Evolutionary conservation across 2,888 invertebrate species (phyloP), one percentile per base, ranked within the genome.

Genomic region (Torymus auratus): DNA sequence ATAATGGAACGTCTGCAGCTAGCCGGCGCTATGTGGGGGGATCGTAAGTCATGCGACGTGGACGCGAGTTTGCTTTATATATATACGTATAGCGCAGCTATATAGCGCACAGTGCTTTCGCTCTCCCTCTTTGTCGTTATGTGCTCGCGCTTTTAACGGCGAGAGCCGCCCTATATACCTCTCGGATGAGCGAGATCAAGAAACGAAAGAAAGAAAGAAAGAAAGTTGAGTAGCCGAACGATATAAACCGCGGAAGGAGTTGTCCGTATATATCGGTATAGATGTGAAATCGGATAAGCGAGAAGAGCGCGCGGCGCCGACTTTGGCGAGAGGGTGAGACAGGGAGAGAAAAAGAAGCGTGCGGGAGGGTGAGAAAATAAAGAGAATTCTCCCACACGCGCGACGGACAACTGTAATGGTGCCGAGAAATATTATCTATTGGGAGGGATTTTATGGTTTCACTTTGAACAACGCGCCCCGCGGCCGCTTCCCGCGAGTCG

Each of bases 1-100:
- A 84, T 83, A 83, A 83, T 82, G 82, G 83, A 82, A 80, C 77
- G 80, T 78, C 83, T 78, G 78, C 67, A 78, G 68, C 69, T 58
- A 56, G 79, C 76, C 70, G 60, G 7, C n/a, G 71, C 65, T 70
- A 56, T 75, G 61, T 75, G 75, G 82, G 58, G 82, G 58, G 82
- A 78, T 76, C 82, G 82, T 80, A 80, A 82, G 80, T 82, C 82
- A 82, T 80, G 74, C 76, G 76, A 82, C 77, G 65, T 76, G 79
- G 76, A 76, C 79, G 79, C 75, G 75, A 79, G 79, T 76, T 79
- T 76, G 82, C 78, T 67, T 76, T 79, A 76, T 62, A 70, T 62
- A 70, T 28, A 53, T 23, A 20, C 20, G 15, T 60, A 58, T 12
- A 55, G 78, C 55, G 78, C 55, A 28, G 28, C 28, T 28, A 28